phyloP scores from a whole-genome alignment of 2,888 invertebrate genomes.

The Rhimphoctona megacephalus region DNA sequence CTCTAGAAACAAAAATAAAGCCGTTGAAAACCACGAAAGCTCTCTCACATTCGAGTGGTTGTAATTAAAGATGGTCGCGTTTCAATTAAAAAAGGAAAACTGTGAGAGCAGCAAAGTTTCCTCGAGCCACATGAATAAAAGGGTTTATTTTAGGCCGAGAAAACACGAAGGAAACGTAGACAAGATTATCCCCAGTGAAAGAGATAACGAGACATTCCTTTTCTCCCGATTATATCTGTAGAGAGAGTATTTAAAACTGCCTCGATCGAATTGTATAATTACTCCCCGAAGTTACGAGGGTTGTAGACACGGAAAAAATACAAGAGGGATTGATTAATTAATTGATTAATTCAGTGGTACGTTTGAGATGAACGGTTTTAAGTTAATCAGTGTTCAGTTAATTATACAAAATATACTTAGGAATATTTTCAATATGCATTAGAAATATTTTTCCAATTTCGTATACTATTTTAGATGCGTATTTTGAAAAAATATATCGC shows the following conservation, averaged over 20 bases:
- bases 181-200: conserved; percentile 46
- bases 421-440: not conserved
- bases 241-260: conserved; percentile 27
- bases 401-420: not conserved
- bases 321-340: conserved; percentile 27
- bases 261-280: conserved; percentile 38
- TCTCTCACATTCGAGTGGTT: conserved; percentile 73
- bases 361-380: not conserved
- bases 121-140: conserved; percentile 8
- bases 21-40: conserved; percentile 34
- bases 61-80: conserved; percentile 79
- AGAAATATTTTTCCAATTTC: not conserved
- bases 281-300: conserved; percentile 15
- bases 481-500: not conserved
- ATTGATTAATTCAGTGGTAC: not conserved
- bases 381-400: not conserved
- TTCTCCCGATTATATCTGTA: conserved; percentile 13
- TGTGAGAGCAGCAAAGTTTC: not conserved
- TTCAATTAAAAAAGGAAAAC: conserved; percentile 40
- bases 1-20: conserved; percentile 31
- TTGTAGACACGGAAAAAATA: not conserved
- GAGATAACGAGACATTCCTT: conserved; percentile 40
- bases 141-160: conserved; percentile 25
- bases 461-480: not conserved
- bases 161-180: conserved; percentile 29